A percentile compares a stretch with the other conserved stretches of the same genome.
These are phyloP conservation scores for Cynodonichthys magdalenae DNA, from an alignment of 2,797 vertebrate species.

Conservation along the genomic window DNA sequence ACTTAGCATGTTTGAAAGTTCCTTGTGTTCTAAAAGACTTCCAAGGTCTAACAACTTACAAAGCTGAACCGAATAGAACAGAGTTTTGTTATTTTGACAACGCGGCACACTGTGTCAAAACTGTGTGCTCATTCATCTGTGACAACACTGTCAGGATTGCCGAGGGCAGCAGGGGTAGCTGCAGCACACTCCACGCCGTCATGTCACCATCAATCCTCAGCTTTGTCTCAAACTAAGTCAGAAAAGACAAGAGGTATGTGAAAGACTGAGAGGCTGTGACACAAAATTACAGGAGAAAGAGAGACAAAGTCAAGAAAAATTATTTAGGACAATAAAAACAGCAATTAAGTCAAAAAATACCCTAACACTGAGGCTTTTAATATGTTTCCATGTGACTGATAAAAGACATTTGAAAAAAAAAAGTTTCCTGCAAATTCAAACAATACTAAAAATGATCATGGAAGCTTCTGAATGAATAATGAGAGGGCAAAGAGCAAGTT, in stretches of 20 bases:
- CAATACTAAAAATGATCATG: slow-evolving; percentile 13
- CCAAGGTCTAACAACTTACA: slow-evolving; percentile 42
- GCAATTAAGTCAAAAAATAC: background rate
- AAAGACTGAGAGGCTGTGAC: slow-evolving; percentile 34
- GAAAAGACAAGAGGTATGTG: slow-evolving; percentile 30
- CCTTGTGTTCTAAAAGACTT: slow-evolving; percentile 29
- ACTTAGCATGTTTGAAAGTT: slow-evolving; percentile 17
- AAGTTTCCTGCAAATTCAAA: background rate
- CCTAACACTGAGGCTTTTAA: slow-evolving; percentile 10
- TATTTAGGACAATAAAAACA: slow-evolving; percentile 1
- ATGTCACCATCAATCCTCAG: slow-evolving; percentile 65
- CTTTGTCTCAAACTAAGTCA: slow-evolving; percentile 61
- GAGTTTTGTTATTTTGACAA: slow-evolving; percentile 62
- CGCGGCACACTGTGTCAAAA: slow-evolving; percentile 62
- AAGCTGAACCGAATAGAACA: slow-evolving; percentile 46
- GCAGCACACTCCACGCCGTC: slow-evolving; percentile 56
- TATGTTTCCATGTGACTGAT: background rate
- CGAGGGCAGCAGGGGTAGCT: slow-evolving; percentile 64
- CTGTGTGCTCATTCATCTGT: slow-evolving; percentile 67
- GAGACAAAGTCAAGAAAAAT: background rate
- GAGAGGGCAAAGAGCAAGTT: slow-evolving; percentile 39
- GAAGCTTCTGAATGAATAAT: slow-evolving; percentile 57
- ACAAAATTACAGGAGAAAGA: background rate
- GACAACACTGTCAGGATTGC: slow-evolving; percentile 69
- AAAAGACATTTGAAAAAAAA: background rate